Evolutionary conservation across 2,113 vertebrate genomes (phyloP).

Genomic region (Nothoprocta pentlandii): DNA sequence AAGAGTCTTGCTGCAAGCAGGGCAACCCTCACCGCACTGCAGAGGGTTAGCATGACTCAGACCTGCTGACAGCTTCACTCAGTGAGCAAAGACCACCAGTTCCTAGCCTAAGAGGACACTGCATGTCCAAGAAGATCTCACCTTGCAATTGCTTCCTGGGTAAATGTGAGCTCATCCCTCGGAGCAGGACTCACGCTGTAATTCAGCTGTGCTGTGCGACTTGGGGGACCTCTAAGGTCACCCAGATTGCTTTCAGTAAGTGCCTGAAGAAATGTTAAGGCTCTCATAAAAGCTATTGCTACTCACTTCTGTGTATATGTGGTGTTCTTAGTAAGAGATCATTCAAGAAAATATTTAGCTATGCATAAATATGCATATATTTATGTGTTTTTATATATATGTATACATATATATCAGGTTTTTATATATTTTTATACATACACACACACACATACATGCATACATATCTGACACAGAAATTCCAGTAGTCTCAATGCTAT

Average conservation of each 20-base stretch:
- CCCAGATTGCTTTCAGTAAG: background rate
- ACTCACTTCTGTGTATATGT: background rate
- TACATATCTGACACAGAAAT: conserved; percentile 13
- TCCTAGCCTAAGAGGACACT: background rate
- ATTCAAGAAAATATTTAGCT: background rate
- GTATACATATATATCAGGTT: background rate
- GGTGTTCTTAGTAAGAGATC: background rate
- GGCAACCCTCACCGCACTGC: background rate
- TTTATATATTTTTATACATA: background rate
- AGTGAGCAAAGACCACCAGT: background rate
- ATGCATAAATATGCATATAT: background rate
- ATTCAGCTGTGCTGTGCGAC: background rate
- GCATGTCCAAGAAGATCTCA: background rate
- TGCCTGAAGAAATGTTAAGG: accelerated
- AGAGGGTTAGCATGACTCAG: background rate
- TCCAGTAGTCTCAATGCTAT: background rate
- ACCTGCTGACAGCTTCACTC: background rate
- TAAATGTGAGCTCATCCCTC: accelerated
- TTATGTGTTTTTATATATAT: background rate
- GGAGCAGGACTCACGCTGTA: background rate
- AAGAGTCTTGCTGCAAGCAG: background rate
- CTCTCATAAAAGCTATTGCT: background rate
- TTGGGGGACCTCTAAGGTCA: background rate
- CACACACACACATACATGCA: background rate
- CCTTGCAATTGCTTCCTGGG: background rate